Conservation (phyloP, 2,888 invertebrate genomes). For the Drosophila melanosoma region DNA sequence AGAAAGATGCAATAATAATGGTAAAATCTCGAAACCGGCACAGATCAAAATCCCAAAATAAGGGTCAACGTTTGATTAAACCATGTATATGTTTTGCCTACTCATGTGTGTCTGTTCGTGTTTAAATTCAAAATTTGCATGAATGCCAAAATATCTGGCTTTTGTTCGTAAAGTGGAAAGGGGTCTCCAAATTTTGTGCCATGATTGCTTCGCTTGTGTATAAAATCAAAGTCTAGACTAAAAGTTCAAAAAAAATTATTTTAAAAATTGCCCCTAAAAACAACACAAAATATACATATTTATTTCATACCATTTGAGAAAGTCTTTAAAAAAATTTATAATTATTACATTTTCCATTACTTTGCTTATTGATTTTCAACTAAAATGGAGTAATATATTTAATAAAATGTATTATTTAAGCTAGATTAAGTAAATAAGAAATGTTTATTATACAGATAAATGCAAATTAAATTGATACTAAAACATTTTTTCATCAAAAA, state of each 20-base stretch:
- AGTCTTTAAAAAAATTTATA: not conserved
- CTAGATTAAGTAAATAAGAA: not conserved
- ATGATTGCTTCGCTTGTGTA: slow-evolving; percentile 13
- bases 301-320: slow-evolving; percentile 1
- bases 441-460: not conserved
- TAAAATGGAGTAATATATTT: not conserved
- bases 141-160: slow-evolving; percentile 31
- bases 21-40: not conserved
- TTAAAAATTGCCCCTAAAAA: not conserved
- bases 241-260: not conserved
- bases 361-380: not conserved
- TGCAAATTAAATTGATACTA: not conserved
- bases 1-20: slow-evolving; percentile 3
- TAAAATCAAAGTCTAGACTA: slow-evolving; percentile 29
- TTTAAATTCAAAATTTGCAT: slow-evolving; percentile 47
- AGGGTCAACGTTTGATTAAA: slow-evolving; percentile 18
- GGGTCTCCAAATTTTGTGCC: not conserved
- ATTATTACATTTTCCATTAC: not conserved
- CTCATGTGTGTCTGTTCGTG: not conserved
- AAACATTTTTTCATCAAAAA: not conserved
- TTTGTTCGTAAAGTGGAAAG: slow-evolving; percentile 22
- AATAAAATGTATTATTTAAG: not conserved
- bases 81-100: slow-evolving; percentile 9
- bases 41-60: not conserved
- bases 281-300: not conserved